Evolutionary conservation across 2,888 invertebrate species (phyloP).

Genomic region (Eugnorisma glareosa): DNA sequence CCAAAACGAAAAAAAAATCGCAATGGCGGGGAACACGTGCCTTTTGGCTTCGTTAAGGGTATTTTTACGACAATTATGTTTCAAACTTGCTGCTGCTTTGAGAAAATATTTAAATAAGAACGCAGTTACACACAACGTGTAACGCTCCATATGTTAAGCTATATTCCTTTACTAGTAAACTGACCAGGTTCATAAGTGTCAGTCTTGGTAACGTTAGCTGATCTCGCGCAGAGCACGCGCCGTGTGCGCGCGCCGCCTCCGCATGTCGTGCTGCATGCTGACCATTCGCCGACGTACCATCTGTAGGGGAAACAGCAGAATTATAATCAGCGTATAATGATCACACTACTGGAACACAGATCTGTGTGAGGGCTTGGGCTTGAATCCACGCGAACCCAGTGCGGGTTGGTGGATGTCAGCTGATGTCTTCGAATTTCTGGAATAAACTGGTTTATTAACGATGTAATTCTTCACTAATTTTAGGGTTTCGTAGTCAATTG

Average conservation of each 20-base stretch:
- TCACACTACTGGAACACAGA: not conserved
- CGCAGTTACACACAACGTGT: not conserved
- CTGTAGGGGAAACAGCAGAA: constrained; percentile 84
- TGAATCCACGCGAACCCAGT: not conserved
- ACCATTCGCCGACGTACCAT: constrained; percentile 97
- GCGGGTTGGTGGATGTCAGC: not conserved
- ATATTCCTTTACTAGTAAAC: not conserved
- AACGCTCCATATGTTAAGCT: not conserved
- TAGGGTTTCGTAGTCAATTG: too few species aligned
- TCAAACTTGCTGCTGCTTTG: not conserved
- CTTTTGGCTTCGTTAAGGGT: too few species aligned
- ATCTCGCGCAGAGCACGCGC: constrained; percentile 95
- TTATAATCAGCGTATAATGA: not conserved
- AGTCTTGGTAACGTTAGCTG: constrained; percentile 93
- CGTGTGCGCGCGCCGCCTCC: constrained; percentile 96
- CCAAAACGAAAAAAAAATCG: too few species aligned
- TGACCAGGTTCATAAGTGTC: constrained; percentile 90
- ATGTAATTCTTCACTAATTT: too few species aligned
- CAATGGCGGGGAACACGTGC: too few species aligned
- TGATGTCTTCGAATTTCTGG: too few species aligned
- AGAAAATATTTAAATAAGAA: not conserved
- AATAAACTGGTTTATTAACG: too few species aligned
- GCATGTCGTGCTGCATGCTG: constrained; percentile 95
- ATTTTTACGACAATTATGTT: too few species aligned
- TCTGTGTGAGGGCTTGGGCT: not conserved